Evolutionary conservation across 2,888 invertebrate species (phyloP).

Genomic region (Bellardia bayeri): DNA sequence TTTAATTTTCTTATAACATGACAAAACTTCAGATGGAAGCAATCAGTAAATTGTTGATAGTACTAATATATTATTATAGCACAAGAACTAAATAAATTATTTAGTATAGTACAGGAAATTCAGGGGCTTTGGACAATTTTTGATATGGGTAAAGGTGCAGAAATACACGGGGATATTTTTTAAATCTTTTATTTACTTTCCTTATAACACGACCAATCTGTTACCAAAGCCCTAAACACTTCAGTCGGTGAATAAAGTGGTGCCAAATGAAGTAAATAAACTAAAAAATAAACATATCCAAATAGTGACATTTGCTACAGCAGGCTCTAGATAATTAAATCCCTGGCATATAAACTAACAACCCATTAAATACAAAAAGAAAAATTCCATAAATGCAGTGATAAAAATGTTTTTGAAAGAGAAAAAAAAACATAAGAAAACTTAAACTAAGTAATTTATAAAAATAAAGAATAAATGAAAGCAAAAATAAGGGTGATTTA

Average conservation of each 20-base stretch:
- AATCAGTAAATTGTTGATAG: too few species aligned
- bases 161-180: too few species aligned
- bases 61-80: too few species aligned
- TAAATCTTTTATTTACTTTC: neutral
- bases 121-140: too few species aligned
- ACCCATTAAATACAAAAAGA: neutral
- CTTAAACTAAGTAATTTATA: slow-evolving; percentile 5
- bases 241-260: slow-evolving; percentile 11
- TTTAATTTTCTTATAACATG: too few species aligned
- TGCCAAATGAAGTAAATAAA: slow-evolving; percentile 14
- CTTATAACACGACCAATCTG: neutral
- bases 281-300: neutral
- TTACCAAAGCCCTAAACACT: slow-evolving; percentile 15
- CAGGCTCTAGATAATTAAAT: slow-evolving; percentile 26
- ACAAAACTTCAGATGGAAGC: too few species aligned
- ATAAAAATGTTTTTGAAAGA: neutral
- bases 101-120: too few species aligned
- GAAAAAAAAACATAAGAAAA: slow-evolving; percentile 15
- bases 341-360: neutral
- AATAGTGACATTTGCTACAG: slow-evolving; percentile 20
- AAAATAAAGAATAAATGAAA: slow-evolving; percentile 29
- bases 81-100: too few species aligned
- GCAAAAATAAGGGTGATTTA: slow-evolving; percentile 32
- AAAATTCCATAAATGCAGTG: slow-evolving; percentile 41
- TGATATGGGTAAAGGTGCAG: too few species aligned